These are phyloP conservation scores for Pandemis corylana DNA, from an alignment of 2,888 invertebrate genomes.

Conservation along the genomic window DNA sequence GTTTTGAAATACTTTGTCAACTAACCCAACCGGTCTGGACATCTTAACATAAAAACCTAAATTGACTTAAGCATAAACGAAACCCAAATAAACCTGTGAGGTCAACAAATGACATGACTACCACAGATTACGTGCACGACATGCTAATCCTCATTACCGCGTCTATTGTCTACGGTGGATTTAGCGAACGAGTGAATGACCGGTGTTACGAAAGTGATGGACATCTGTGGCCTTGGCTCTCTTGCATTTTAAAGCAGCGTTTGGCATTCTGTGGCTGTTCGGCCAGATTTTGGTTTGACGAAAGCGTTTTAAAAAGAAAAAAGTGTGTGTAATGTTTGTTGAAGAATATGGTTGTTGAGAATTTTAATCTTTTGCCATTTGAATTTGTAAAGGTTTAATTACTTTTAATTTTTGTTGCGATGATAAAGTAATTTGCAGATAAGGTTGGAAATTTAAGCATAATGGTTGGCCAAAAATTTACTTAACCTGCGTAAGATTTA, in stretches of 20 bases:
- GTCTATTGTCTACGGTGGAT: constrained; percentile 43
- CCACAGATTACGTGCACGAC: constrained; percentile 39
- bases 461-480: neutral
- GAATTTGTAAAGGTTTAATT: neutral
- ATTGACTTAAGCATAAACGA: neutral
- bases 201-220: constrained; percentile 49
- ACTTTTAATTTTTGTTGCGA: neutral
- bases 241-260: constrained; percentile 44
- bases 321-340: neutral
- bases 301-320: constrained; percentile 27
- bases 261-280: constrained; percentile 35
- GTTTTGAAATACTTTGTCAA: neutral
- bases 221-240: constrained; percentile 50
- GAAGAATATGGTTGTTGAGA: neutral
- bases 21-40: constrained; percentile 2
- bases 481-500: too few species aligned
- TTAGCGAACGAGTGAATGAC: constrained; percentile 50
- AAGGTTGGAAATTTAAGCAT: neutral
- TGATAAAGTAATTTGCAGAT: neutral
- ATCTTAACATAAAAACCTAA: constrained; percentile 4
- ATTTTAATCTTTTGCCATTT: neutral
- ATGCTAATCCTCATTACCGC: constrained; percentile 35
- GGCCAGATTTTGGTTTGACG: constrained; percentile 26
- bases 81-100: constrained; percentile 8
- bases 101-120: constrained; percentile 33